These are phyloP conservation scores for Ceratina japonica DNA, from an alignment of 1,140 invertebrate species.

Conservation along the genomic window DNA sequence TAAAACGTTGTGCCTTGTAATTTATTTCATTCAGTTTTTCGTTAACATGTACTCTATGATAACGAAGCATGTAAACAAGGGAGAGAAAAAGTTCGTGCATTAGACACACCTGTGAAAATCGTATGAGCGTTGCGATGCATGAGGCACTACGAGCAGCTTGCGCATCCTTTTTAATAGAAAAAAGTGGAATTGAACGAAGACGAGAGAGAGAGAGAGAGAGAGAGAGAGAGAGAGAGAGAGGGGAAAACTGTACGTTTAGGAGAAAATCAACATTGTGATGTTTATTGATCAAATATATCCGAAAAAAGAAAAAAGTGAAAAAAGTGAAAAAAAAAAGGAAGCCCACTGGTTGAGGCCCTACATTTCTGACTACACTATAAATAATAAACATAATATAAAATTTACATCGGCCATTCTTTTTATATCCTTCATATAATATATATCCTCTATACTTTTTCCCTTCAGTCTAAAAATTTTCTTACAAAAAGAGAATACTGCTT, in stretches of 20 bases:
- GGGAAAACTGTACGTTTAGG: slow-evolving; percentile 63
- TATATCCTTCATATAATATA: neutral
- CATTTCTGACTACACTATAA: slow-evolving; percentile 75
- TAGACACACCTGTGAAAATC: too few relatives aligned
- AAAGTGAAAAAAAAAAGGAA: slow-evolving; percentile 61
- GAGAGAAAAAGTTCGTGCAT: too few relatives aligned
- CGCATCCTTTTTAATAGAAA: slow-evolving; percentile 62
- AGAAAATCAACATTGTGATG: slow-evolving; percentile 74
- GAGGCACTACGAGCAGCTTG: slow-evolving; percentile 48
- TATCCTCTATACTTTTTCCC: neutral
- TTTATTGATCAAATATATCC: slow-evolving; percentile 74
- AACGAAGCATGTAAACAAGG: too few relatives aligned
- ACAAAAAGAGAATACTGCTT: neutral
- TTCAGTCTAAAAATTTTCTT: too few relatives aligned
- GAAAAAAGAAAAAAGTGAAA: slow-evolving; percentile 63
- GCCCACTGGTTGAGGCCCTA: slow-evolving; percentile 76
- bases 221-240: slow-evolving; percentile 41
- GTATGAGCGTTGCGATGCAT: too few relatives aligned
- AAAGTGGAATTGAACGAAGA: slow-evolving; percentile 27
- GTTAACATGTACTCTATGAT: too few relatives aligned
- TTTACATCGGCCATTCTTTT: slow-evolving; percentile 48
- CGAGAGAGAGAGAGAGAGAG: slow-evolving; percentile 44
- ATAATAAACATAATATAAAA: slow-evolving; percentile 77
- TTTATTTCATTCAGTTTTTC: too few relatives aligned
- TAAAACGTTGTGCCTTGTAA: too few relatives aligned